phyloP scores from a whole-genome alignment of 2,113 vertebrate species.

The Carassius gibelio region DNA sequence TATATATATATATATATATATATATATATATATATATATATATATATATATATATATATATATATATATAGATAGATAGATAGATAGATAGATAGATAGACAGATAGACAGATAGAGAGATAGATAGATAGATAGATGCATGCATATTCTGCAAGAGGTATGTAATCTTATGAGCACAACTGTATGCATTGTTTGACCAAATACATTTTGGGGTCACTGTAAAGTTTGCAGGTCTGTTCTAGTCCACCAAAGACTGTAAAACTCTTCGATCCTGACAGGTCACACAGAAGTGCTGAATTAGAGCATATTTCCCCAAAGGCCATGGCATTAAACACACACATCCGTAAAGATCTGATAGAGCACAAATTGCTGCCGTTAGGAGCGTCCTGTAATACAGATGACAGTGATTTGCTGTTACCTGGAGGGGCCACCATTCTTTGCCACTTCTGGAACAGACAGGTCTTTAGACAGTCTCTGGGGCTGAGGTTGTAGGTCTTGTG shows the following conservation, averaged over 20 bases:
- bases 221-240: neutral
- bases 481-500: constrained; percentile 99
- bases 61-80: too few species aligned
- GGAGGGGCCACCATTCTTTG: constrained; percentile 98
- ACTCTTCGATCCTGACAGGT: neutral
- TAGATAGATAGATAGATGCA: too few species aligned
- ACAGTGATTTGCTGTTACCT: constrained; percentile 77
- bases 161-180: too few species aligned
- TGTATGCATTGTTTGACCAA: neutral
- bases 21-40: too few species aligned
- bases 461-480: constrained; percentile 97
- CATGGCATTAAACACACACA: neutral
- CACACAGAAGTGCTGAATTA: neutral
- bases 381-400: neutral
- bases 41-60: too few species aligned
- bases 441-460: constrained; percentile 99
- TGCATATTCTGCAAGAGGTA: too few species aligned
- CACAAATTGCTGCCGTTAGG: neutral
- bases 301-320: neutral
- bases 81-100: too few species aligned
- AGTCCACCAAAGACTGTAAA: neutral
- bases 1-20: too few species aligned
- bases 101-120: too few species aligned
- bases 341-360: neutral
- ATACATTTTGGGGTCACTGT: neutral